Base-by-base conservation (phyloP, 2,888 invertebrate species). In the Drosophila nigricruria region DNA sequence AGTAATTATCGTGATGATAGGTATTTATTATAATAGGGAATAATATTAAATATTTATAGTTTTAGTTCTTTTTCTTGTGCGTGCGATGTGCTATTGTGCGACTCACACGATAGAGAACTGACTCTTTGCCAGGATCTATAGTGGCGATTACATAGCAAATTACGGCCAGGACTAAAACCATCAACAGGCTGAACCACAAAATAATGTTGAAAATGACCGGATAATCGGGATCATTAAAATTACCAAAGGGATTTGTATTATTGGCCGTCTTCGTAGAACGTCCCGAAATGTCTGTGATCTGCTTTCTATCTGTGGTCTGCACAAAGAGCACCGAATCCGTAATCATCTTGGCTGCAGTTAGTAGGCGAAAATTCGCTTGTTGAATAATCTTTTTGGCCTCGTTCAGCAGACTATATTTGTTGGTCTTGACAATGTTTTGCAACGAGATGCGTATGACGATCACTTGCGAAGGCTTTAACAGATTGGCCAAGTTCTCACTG, bases 101-200 rank as follows among this genome's bases (percentile, higher is more conserved):
- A 34, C 98, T 99, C 97, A 99, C 98, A 82, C 99, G 95, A 94
- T 99, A 99, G 93, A 99, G 99, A 91, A 99, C 97, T 59, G 98
- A 98, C 93, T 99, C 99, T 79, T 97, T 95, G 79, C 99, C 99
- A 23, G 99, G 99, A 93, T 99, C 99, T 97, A 99, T 99, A 84
- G 96, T 95, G 91, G 96, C 97, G 91, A 98, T 96, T 52, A 96
- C 95, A 86, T 98, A 96, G 89, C 95, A 95, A 82, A 97, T 95
- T 23, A 97, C 96, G 20, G 97, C 93, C 45, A 97, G 93, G 0
- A 96, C 93, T 91, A 97, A 96, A 25, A 94, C 16, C 23, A 53
- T 27, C 91, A 91, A 97, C 20, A 97, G 94, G 70, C 95, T 94
- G 89, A 97, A 96, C 97, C 97, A 97, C 34, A 97, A 93, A 65